A percentile compares a stretch with the other conserved stretches of the same genome.
phyloP scores from a whole-genome alignment of 2,888 invertebrate genomes.

The Cheilosia variabilis region DNA sequence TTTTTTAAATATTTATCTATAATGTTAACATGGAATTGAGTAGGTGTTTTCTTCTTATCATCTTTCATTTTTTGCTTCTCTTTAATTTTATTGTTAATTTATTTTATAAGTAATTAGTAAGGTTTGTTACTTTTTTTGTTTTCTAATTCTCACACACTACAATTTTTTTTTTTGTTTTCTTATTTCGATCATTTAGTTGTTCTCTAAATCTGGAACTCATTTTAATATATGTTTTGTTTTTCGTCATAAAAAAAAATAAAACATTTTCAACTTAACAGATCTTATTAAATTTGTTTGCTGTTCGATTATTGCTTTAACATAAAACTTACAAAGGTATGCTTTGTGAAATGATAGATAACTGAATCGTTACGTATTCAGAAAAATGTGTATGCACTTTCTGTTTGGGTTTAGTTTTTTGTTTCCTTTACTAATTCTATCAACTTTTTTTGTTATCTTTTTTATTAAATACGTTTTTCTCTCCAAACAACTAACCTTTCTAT shows the following conservation, averaged over 20 bases:
- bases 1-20: conserved; percentile 79
- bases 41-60: conserved; percentile 79
- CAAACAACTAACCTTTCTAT: conserved; percentile 61
- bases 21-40: conserved; percentile 83
- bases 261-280: conserved; percentile 41
- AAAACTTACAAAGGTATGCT: conserved; percentile 62
- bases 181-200: conserved; percentile 38
- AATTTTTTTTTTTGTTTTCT: conserved; percentile 30
- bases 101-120: conserved; percentile 55
- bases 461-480: conserved; percentile 68
- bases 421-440: conserved; percentile 47
- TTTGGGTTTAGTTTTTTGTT: conserved; percentile 11
- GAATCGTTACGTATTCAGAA: conserved; percentile 62
- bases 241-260: conserved; percentile 43
- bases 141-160: conserved; percentile 54
- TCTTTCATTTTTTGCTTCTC: conserved; percentile 68
- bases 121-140: conserved; percentile 36
- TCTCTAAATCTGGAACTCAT: conserved; percentile 37
- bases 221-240: conserved; percentile 7
- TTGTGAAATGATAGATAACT: conserved; percentile 57
- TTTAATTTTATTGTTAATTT: conserved; percentile 70
- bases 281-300: conserved; percentile 32
- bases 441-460: conserved; percentile 54
- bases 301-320: conserved; percentile 74
- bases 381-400: conserved; percentile 43